Evolutionary conservation across 1,140 invertebrate species (phyloP).

Genomic region (Pogonus chalceus): DNA sequence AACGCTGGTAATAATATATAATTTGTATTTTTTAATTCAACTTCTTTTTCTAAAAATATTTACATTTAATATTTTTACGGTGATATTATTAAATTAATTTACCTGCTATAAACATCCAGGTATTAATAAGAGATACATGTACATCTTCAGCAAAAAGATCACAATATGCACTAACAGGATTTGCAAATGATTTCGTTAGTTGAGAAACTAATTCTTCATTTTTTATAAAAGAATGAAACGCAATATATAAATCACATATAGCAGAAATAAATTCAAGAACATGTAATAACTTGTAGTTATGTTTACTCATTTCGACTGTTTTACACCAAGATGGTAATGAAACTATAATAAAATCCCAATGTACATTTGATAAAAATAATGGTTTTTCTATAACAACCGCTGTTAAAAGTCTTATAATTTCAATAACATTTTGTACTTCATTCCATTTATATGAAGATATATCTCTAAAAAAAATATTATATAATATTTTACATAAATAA

Average conservation of each 20-base stretch:
- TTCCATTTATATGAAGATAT: slow-evolving; percentile 26
- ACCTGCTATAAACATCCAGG: slow-evolving; percentile 39
- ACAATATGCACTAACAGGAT: slow-evolving; percentile 48
- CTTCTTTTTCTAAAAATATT: slow-evolving; percentile 22
- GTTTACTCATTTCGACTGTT: slow-evolving; percentile 26
- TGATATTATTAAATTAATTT: slow-evolving; percentile 14
- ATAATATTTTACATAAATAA: background rate
- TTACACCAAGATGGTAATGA: slow-evolving; percentile 49
- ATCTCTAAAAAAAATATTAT: background rate
- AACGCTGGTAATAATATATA: slow-evolving; percentile 23
- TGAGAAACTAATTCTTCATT: slow-evolving; percentile 37
- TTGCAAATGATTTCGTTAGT: slow-evolving; percentile 34
- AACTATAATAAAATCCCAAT: slow-evolving; percentile 59
- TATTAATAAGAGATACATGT: slow-evolving; percentile 39
- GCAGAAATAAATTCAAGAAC: slow-evolving; percentile 39
- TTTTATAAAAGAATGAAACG: slow-evolving; percentile 36
- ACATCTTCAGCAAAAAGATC: slow-evolving; percentile 43
- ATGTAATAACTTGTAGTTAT: slow-evolving; percentile 24
- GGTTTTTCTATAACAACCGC: slow-evolving; percentile 31
- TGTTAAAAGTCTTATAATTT: slow-evolving; percentile 35
- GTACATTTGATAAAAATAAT: slow-evolving; percentile 33
- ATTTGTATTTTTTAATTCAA: slow-evolving; percentile 10
- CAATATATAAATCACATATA: slow-evolving; percentile 40
- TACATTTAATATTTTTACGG: slow-evolving; percentile 9
- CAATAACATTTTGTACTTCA: slow-evolving; percentile 26